These are phyloP conservation scores for Rhopalosiphum nymphaeae DNA, from an alignment of 2,888 invertebrate species.

Conservation along the genomic window DNA sequence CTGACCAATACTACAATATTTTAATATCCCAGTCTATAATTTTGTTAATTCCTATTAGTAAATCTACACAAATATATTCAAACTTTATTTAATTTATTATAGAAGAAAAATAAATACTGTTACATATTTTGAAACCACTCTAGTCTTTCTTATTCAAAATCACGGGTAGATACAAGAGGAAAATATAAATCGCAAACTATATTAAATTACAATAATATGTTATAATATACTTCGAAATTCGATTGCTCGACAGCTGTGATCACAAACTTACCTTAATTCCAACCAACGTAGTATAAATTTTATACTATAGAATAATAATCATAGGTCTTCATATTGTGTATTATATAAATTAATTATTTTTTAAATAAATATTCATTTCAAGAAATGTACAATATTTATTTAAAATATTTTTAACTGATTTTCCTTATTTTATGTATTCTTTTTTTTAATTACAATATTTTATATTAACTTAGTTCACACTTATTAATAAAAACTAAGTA, in stretches of 20 bases:
- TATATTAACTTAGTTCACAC: neutral
- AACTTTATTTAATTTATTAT: neutral
- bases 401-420: neutral
- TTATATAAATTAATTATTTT: neutral
- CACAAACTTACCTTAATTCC: neutral
- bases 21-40: neutral
- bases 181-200: neutral
- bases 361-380: neutral
- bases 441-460: neutral
- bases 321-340: neutral
- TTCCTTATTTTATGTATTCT: neutral
- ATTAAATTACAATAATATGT: neutral
- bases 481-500: neutral
- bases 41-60: neutral
- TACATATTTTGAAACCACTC: neutral
- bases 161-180: neutral
- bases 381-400: neutral
- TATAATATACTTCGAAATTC: neutral
- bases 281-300: neutral
- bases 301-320: neutral
- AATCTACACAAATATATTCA: neutral
- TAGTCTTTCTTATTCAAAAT: neutral
- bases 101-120: neutral
- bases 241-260: neutral
- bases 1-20: neutral